These are phyloP conservation scores for Nipponacmea schrenckii DNA, from an alignment of 2,888 invertebrate species.

Conservation along the genomic window DNA sequence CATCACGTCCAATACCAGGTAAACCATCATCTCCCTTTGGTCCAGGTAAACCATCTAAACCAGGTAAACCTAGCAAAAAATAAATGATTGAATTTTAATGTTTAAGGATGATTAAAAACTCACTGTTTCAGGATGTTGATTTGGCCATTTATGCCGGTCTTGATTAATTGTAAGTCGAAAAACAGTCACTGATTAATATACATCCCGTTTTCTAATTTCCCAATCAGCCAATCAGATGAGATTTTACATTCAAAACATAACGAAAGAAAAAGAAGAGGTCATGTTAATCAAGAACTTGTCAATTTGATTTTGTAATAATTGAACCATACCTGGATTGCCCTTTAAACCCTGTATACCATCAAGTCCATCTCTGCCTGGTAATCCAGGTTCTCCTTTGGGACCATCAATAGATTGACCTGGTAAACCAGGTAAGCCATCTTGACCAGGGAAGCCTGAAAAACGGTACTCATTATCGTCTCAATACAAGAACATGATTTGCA, in stretches of 20 bases:
- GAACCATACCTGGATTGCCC: conserved; percentile 59
- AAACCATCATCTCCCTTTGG: conserved; percentile 51
- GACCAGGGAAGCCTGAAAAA: conserved; percentile 41
- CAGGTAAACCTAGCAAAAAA: conserved; percentile 39
- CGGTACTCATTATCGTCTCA: conserved; percentile 8
- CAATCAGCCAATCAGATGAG: too few species aligned
- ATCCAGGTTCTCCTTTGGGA: conserved; percentile 60
- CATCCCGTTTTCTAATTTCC: too few species aligned
- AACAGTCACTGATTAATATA: too few species aligned
- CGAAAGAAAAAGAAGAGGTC: neutral
- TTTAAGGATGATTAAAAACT: too few species aligned
- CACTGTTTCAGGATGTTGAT: too few species aligned
- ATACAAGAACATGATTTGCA: neutral
- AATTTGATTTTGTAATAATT: too few species aligned
- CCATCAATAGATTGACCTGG: conserved; percentile 38
- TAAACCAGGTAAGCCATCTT: conserved; percentile 31
- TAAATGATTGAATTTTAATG: too few species aligned
- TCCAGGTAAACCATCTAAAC: conserved; percentile 55
- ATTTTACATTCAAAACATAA: neutral
- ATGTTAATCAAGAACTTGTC: neutral
- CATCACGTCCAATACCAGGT: conserved; percentile 46
- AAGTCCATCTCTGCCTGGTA: conserved; percentile 54
- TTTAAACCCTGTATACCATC: conserved; percentile 47
- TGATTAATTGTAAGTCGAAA: too few species aligned
- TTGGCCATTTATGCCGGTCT: neutral